phyloP scores from a whole-genome alignment of 2,113 vertebrate species.

The Cyprinodon variegatus region DNA sequence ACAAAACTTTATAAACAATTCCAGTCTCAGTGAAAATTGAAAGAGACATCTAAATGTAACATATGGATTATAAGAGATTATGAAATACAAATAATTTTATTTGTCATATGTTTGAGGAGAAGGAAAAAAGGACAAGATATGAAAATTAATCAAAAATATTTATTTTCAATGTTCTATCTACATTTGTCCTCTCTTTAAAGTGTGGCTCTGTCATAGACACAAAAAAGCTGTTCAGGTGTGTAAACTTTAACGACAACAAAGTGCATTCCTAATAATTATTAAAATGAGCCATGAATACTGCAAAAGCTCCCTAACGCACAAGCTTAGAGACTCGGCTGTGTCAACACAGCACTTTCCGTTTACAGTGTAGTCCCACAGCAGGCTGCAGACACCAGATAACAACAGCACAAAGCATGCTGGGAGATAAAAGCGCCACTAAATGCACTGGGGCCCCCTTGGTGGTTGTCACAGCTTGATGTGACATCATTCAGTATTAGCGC shows the following conservation, averaged over 20 bases:
- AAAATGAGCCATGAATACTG: slow-evolving; percentile 55
- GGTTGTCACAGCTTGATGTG: slow-evolving; percentile 50
- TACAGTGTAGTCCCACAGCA: slow-evolving; percentile 63
- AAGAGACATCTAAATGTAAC: background rate
- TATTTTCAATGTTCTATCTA: background rate
- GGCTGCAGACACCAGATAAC: slow-evolving; percentile 74
- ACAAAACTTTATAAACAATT: background rate
- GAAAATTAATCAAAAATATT: background rate
- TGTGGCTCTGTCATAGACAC: background rate
- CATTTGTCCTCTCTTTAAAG: background rate
- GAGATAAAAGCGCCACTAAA: slow-evolving; percentile 67
- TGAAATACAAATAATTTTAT: background rate
- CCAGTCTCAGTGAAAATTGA: background rate
- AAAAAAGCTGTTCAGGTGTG: slow-evolving; percentile 45
- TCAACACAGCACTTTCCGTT: slow-evolving; percentile 67
- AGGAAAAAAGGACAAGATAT: background rate
- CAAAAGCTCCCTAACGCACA: slow-evolving; percentile 32
- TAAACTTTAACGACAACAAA: slow-evolving; percentile 28
- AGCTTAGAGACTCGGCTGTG: slow-evolving; percentile 42
- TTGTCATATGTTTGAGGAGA: slow-evolving; percentile 1
- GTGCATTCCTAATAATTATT: slow-evolving; percentile 58
- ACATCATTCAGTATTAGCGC: slow-evolving; percentile 51
- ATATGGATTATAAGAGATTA: background rate
- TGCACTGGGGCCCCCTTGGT: slow-evolving; percentile 33
- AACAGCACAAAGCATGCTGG: slow-evolving; percentile 73